A percentile compares a stretch with the other conserved stretches of the same genome.
These are phyloP conservation scores for Xestia xanthographa DNA, from an alignment of 2,888 invertebrate species.

Conservation along the genomic window DNA sequence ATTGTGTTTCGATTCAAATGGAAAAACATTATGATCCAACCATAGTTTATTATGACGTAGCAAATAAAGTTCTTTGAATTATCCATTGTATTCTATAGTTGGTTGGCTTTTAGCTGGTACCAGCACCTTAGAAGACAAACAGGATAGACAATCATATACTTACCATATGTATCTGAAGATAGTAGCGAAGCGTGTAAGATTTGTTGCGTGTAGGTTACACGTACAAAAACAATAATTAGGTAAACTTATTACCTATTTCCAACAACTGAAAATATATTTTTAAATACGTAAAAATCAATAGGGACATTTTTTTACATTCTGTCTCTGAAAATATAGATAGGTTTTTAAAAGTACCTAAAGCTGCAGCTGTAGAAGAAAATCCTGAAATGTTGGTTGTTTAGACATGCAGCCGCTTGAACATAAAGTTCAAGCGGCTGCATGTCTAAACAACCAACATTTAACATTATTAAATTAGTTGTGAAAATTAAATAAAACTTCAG, in stretches of 20 bases:
- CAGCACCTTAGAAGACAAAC: background rate
- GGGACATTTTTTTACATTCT: background rate
- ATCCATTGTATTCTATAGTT: conserved; percentile 19
- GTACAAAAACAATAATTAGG: background rate
- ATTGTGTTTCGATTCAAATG: conserved; percentile 9
- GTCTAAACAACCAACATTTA: too few relatives aligned
- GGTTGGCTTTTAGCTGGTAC: background rate
- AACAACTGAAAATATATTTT: background rate
- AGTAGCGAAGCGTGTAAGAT: background rate
- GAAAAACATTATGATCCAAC: conserved; percentile 16
- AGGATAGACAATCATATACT: background rate
- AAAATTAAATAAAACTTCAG: background rate
- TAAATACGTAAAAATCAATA: background rate
- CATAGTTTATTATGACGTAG: background rate
- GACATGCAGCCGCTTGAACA: background rate
- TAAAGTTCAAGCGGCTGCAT: too few relatives aligned
- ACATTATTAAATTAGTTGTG: too few relatives aligned
- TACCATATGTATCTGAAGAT: background rate
- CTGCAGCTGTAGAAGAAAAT: background rate
- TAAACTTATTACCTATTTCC: background rate
- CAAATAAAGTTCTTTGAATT: conserved; percentile 21
- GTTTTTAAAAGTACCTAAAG: too few relatives aligned
- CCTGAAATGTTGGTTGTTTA: background rate
- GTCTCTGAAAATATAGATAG: background rate
- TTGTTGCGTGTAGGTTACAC: background rate